A percentile compares a stretch with the other conserved stretches of the same genome.
Conservation (phyloP, 1,140 invertebrate genomes). For the Ips typographus region DNA sequence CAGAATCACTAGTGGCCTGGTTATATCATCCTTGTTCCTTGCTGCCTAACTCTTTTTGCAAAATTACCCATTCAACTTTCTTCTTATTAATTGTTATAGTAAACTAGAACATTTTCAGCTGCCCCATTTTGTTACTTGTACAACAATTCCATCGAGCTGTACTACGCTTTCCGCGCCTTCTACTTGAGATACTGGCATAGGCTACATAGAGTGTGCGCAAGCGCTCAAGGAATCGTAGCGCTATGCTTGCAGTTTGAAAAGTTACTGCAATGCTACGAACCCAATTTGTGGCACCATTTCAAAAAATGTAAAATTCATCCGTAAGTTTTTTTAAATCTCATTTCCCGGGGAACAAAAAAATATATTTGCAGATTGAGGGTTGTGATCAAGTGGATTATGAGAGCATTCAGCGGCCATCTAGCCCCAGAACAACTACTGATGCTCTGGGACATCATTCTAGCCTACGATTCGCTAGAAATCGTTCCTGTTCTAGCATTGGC, state of each 20-base stretch:
- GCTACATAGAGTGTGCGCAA: slow-evolving; percentile 87
- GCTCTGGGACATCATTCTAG: slow-evolving; percentile 88
- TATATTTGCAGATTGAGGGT: slow-evolving; percentile 70
- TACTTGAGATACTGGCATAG: slow-evolving; percentile 91
- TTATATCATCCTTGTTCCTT: too few species aligned
- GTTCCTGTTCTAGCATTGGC: slow-evolving; percentile 82
- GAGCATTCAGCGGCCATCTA: slow-evolving; percentile 91
- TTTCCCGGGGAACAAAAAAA: not conserved
- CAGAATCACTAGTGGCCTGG: too few species aligned
- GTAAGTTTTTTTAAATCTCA: slow-evolving; percentile 60
- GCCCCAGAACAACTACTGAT: slow-evolving; percentile 88
- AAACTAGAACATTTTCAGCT: slow-evolving; percentile 59
- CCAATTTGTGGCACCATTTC: slow-evolving; percentile 87
- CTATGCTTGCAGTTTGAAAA: slow-evolving; percentile 85
- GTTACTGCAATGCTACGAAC: slow-evolving; percentile 87
- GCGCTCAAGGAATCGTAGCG: slow-evolving; percentile 83
- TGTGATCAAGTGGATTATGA: slow-evolving; percentile 94
- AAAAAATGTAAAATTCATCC: slow-evolving; percentile 84
- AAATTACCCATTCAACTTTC: not conserved
- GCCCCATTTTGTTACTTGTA: slow-evolving; percentile 94
- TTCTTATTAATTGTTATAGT: slow-evolving; percentile 5
- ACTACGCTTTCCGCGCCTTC: slow-evolving; percentile 88
- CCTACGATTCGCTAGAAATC: slow-evolving; percentile 89
- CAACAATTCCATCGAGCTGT: slow-evolving; percentile 82
- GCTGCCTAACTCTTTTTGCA: too few species aligned